A percentile compares a stretch with the other conserved stretches of the same genome.
These are phyloP conservation scores for Catostylus mosaicus DNA, from an alignment of 30 jellyfish, hydroid and myxozoan genomes.

Conservation along the genomic window DNA sequence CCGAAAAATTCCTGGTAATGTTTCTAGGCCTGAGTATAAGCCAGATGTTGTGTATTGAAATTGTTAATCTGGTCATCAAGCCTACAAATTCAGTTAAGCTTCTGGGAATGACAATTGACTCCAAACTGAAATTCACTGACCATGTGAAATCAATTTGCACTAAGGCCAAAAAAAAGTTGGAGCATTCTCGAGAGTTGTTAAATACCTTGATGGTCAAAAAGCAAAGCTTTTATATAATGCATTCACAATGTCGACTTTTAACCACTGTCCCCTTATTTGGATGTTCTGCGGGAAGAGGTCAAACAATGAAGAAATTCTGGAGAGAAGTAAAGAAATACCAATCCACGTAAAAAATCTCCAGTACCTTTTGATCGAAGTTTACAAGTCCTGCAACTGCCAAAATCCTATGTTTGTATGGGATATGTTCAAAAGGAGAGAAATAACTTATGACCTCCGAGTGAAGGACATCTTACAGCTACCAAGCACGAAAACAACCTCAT, in stretches of 20 bases:
- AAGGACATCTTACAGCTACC: constrained; percentile 18
- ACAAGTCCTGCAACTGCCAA: not conserved
- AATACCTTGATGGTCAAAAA: constrained; percentile 3
- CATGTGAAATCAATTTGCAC: constrained; percentile 17
- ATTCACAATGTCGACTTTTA: constrained; percentile 34
- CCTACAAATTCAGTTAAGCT: not conserved
- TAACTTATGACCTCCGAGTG: constrained; percentile 11
- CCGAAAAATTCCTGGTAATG: not conserved
- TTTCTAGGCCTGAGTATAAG: not conserved
- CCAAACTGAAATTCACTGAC: constrained; percentile 1
- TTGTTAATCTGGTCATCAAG: not conserved
- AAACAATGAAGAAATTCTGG: constrained; percentile 29
- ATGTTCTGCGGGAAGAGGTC: constrained; percentile 42
- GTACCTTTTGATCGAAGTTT: constrained; percentile 9
- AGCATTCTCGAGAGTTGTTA: too few relatives aligned
- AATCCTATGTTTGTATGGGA: constrained; percentile 36
- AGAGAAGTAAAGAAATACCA: constrained; percentile 11
- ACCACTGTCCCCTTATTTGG: constrained; percentile 54
- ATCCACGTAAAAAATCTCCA: constrained; percentile 34
- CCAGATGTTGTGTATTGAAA: not conserved
- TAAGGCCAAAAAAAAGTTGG: constrained; percentile 3
- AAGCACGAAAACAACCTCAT: constrained; percentile 12
- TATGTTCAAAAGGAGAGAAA: constrained; percentile 15
- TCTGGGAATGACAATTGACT: constrained; percentile 27
- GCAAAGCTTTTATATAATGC: constrained; percentile 22